Percentiles rank a stretch among this genome's conserved stretches.
phyloP scores from a whole-genome alignment of 2,888 invertebrate species.

The Eupithecia dodoneata region DNA sequence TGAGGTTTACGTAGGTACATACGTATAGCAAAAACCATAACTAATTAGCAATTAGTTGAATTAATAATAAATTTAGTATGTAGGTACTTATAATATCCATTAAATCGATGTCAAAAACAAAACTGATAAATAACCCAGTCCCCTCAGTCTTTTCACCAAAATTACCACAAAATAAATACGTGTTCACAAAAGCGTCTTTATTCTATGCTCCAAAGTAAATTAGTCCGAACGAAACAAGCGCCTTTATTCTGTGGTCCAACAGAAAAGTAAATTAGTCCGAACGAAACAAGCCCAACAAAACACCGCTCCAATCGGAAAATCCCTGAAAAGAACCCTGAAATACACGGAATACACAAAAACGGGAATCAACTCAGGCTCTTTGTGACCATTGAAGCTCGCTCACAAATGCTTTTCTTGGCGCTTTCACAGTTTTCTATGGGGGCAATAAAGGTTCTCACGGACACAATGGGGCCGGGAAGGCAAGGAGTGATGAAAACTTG shows the following conservation, averaged over 20 bases:
- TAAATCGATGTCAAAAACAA: neutral
- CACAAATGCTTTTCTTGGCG: constrained; percentile 83
- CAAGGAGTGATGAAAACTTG: constrained; percentile 82
- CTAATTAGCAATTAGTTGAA: neutral
- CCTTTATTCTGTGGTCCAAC: constrained; percentile 34
- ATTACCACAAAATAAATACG: neutral
- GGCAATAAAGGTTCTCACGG: constrained; percentile 83
- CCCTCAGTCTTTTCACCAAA: neutral
- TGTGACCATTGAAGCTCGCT: constrained; percentile 71
- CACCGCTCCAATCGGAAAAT: constrained; percentile 73
- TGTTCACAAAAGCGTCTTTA: neutral
- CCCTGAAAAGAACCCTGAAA: constrained; percentile 62
- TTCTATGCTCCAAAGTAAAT: neutral
- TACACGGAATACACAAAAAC: constrained; percentile 62
- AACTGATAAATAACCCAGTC: neutral
- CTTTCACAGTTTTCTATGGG: constrained; percentile 82
- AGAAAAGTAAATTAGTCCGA: constrained; percentile 76
- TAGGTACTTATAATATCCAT: neutral
- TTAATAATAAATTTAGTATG: neutral
- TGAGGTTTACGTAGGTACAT: too few relatives aligned
- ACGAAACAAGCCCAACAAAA: constrained; percentile 70
- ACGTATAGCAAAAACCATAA: too few relatives aligned
- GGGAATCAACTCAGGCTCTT: constrained; percentile 52
- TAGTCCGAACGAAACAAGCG: neutral
- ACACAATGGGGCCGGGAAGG: constrained; percentile 76